Percentiles rank a stretch among this genome's conserved stretches.
These are phyloP conservation scores for Schizaphis graminum DNA, from an alignment of 2,888 invertebrate species.

Conservation along the genomic window DNA sequence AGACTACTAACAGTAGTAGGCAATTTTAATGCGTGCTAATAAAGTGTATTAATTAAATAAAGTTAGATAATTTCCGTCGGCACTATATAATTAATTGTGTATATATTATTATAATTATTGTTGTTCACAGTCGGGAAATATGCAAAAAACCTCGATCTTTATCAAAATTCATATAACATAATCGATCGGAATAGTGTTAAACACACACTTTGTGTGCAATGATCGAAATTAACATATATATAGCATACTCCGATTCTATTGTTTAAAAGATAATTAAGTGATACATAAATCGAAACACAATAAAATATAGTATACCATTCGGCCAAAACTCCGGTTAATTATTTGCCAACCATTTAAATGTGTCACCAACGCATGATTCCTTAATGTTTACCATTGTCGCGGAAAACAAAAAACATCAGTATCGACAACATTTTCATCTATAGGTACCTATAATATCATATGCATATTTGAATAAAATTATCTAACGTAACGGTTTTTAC, in stretches of 20 bases:
- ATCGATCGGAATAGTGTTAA: neutral
- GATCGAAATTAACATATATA: neutral
- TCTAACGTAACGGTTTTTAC: neutral
- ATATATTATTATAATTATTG: neutral
- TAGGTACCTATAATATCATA: neutral
- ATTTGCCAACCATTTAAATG: constrained; percentile 14
- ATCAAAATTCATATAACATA: neutral
- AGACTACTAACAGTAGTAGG: neutral
- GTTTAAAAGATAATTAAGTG: neutral
- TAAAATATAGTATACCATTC: neutral
- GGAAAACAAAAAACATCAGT: neutral
- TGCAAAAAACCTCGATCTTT: neutral
- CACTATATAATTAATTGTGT: neutral
- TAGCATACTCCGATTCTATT: neutral
- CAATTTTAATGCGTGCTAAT: neutral
- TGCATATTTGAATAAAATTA: constrained; percentile 31
- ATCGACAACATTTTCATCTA: neutral
- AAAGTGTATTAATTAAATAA: neutral
- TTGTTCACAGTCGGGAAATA: neutral
- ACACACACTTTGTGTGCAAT: neutral
- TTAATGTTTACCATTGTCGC: neutral
- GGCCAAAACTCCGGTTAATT: constrained; percentile 22
- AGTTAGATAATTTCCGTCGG: neutral
- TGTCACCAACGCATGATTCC: constrained; percentile 48
- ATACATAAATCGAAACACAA: neutral